Conservation (phyloP, 2,888 invertebrate genomes). For the Rhagium mordax region DNA sequence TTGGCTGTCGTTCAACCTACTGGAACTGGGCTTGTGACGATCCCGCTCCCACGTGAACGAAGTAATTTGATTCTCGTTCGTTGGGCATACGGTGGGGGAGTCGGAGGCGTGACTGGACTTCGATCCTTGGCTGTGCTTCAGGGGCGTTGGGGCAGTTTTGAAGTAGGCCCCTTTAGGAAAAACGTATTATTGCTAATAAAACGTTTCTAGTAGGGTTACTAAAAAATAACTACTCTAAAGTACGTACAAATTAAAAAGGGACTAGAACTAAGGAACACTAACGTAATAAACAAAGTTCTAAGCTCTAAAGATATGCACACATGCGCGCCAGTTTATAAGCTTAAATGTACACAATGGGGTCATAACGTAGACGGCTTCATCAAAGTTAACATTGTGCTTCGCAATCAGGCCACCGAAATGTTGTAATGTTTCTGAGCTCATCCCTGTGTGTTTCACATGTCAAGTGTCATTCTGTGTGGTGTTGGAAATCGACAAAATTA, state of each 20-base stretch:
- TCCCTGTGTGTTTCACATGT: too few species aligned
- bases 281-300: background rate
- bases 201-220: background rate
- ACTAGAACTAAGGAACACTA: background rate
- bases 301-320: too few species aligned
- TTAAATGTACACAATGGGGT: too few species aligned
- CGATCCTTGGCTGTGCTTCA: conserved; percentile 61
- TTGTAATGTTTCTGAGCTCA: too few species aligned
- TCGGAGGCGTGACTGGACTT: conserved; percentile 65
- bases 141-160: conserved; percentile 60
- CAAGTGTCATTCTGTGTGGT: too few species aligned
- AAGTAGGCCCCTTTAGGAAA: conserved; percentile 62
- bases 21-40: conserved; percentile 59
- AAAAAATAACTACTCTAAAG: background rate
- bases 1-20: conserved; percentile 66
- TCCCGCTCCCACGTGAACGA: conserved; percentile 59
- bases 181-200: background rate
- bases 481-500: too few species aligned
- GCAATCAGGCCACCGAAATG: too few species aligned
- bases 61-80: conserved; percentile 41
- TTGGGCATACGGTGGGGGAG: conserved; percentile 58
- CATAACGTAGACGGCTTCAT: too few species aligned
- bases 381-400: too few species aligned
- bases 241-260: background rate
- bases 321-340: too few species aligned